Conservation (phyloP, 1,140 invertebrate species). For the Centruroides sculpturatus region DNA sequence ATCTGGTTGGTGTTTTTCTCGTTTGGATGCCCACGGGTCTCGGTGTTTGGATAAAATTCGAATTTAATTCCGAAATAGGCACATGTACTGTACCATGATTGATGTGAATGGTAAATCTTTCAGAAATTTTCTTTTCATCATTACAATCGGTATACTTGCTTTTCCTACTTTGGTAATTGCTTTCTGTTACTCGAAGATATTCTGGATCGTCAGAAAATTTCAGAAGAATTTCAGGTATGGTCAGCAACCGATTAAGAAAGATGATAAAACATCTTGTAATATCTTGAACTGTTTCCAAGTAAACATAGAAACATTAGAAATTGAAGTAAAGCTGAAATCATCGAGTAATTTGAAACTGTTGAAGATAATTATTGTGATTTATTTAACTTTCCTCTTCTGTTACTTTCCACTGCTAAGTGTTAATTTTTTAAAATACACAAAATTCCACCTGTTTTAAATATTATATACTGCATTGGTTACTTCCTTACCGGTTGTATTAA, state of each 20-base stretch:
- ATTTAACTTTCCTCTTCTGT: too few species aligned
- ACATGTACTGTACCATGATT: slow-evolving; percentile 28
- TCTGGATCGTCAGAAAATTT: slow-evolving; percentile 44
- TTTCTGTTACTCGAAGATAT: slow-evolving; percentile 67
- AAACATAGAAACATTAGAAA: too few species aligned
- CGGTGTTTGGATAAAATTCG: slow-evolving; percentile 63
- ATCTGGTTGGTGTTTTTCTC: slow-evolving; percentile 53
- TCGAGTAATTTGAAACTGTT: too few species aligned
- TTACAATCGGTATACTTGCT: slow-evolving; percentile 65
- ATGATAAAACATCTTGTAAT: too few species aligned
- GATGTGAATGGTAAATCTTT: slow-evolving; percentile 53
- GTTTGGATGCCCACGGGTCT: slow-evolving; percentile 56
- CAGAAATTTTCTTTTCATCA: slow-evolving; percentile 66
- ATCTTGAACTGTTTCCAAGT: too few species aligned
- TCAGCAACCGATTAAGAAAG: too few species aligned
- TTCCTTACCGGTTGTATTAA: slow-evolving; percentile 73
- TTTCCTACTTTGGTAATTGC: slow-evolving; percentile 46
- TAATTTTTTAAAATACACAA: background rate
- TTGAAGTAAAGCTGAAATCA: too few species aligned
- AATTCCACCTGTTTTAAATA: background rate
- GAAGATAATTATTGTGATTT: too few species aligned
- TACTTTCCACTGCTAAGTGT: slow-evolving; percentile 6
- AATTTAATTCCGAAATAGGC: slow-evolving; percentile 39
- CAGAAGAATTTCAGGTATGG: too few species aligned
- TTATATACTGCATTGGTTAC: slow-evolving; percentile 60